phyloP scores from a whole-genome alignment of 2,113 vertebrate species.

The Chloropsis cyanopogon region DNA sequence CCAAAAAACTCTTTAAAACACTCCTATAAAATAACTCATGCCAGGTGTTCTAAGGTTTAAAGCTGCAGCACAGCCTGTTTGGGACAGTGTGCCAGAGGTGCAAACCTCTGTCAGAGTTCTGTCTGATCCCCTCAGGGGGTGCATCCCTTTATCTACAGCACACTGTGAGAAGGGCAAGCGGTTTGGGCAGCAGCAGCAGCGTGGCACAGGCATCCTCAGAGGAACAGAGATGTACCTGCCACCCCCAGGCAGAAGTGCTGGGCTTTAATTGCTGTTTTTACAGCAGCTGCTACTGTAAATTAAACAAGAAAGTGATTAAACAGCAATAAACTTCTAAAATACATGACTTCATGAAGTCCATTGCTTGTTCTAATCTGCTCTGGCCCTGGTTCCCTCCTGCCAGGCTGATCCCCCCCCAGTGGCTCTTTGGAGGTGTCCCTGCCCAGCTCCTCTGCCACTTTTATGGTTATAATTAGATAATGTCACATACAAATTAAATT shows the following conservation, averaged over 20 bases:
- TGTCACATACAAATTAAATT: not conserved
- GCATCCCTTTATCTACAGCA: not conserved
- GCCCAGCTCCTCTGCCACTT: not conserved
- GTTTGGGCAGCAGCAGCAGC: not conserved
- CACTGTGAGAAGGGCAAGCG: fast-evolving
- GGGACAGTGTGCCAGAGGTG: not conserved
- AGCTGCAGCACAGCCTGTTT: not conserved
- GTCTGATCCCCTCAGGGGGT: not conserved
- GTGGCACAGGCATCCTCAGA: not conserved
- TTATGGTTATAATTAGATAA: not conserved
- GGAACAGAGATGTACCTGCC: not conserved
- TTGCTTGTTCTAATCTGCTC: not conserved
- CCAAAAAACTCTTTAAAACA: not conserved
- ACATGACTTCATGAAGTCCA: not conserved
- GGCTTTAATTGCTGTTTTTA: not conserved
- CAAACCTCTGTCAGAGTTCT: not conserved
- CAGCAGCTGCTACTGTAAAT: not conserved
- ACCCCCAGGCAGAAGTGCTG: not conserved
- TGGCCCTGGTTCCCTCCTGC: not conserved
- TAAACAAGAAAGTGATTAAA: not conserved
- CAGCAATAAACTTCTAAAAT: not conserved
- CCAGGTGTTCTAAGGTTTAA: not conserved
- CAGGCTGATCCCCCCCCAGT: not conserved
- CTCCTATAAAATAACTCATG: not conserved
- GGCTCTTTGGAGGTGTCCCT: not conserved